Conservation (phyloP, 2,113 vertebrate species). For the Hirundichthys speculiger region DNA sequence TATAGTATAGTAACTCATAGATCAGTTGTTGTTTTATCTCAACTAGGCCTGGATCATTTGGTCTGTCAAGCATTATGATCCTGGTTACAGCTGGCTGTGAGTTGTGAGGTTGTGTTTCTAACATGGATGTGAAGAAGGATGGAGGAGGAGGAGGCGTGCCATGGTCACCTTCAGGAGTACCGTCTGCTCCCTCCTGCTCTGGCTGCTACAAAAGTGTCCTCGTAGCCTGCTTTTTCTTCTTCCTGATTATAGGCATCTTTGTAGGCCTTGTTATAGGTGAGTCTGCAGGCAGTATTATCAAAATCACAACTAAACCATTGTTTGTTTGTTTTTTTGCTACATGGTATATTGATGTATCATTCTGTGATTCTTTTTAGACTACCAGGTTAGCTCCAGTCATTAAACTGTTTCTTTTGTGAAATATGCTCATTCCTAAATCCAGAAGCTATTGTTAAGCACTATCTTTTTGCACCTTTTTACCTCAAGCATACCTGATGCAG, state of each 20-base stretch:
- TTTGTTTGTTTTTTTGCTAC: too few relatives aligned
- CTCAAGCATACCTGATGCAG: constrained; percentile 73
- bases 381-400: too few relatives aligned
- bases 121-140: constrained; percentile 76
- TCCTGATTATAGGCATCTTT: constrained; percentile 71
- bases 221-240: constrained; percentile 59
- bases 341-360: too few relatives aligned
- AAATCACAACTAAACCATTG: too few relatives aligned
- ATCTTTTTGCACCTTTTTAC: neutral
- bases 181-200: constrained; percentile 28
- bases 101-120: constrained; percentile 50
- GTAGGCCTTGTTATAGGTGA: constrained; percentile 76
- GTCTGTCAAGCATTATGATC: constrained; percentile 20
- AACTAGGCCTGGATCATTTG: constrained; percentile 31
- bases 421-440: too few relatives aligned
- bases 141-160: constrained; percentile 56
- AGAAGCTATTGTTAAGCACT: neutral
- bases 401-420: neutral
- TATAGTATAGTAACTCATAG: too few relatives aligned
- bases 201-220: constrained; percentile 46
- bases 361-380: too few relatives aligned
- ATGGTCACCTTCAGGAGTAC: constrained; percentile 41
- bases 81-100: constrained; percentile 26
- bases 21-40: neutral
- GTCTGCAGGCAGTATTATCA: constrained; percentile 9